Base-by-base conservation (phyloP, 2,888 invertebrate genomes). In the Lasioglossum pauxillum region DNA sequence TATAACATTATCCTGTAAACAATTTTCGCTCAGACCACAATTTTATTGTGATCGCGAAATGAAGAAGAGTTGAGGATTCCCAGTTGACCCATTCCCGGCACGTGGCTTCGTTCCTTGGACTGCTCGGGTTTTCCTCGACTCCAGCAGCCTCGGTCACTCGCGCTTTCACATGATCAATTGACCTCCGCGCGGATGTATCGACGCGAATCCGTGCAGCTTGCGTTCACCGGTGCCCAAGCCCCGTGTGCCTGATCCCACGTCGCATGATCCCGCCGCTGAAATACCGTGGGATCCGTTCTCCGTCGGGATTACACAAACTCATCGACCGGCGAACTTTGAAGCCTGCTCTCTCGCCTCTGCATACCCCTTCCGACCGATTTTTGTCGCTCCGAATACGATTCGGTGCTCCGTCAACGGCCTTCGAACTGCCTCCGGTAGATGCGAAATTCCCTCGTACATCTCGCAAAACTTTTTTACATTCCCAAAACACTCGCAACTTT, bases 161-260 rank as follows among this genome's bases (percentile, higher is more conserved):
- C 79, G 83, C 87, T 88, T 88, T 88, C 88, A 87, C 88, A 87
- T 85, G 85, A 88, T 88, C 88, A 87, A 88, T 88, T 81, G 88
- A 87, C 88, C 88, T 88, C 88, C 78, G 78, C 38, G 44, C 78
- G 72, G 82, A 86, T 86, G 75, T 86, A 85, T 85, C 83, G 69
- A 80, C 53, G 80, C 57, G 74, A 83, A 49, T 75, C 78, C 46
- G 75, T 78, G 75, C 69, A 64, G 57, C 78, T 82, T 64, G 57
- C 44, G 44, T 46, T 60, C 67, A 67, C n/a, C 27, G 23, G 38
- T 38, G 69, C 44, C 69, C 75, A 5, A 27, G 64, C 16, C 64
- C 60, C 27, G 64, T 64, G 64, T 64, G 64, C 46, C 27, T 57
- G 77, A 86, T 83, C 86, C 83, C 83, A 87, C 80, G 83, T 84